Evolutionary conservation across 2,888 invertebrate genomes (phyloP).

Genomic region (Lycaena phlaeas): DNA sequence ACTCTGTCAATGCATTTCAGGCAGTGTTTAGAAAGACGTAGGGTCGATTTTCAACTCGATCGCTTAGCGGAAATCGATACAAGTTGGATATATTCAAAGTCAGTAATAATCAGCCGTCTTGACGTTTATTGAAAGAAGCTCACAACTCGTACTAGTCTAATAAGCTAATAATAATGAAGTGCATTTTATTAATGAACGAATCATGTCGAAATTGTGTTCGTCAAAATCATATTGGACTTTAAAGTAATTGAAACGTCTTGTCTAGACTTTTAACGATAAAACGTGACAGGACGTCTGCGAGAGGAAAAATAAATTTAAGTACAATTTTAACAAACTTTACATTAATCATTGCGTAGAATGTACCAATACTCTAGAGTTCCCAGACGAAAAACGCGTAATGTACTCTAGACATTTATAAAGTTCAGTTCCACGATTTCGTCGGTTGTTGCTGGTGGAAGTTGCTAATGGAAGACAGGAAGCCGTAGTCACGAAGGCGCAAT

Average conservation of each 20-base stretch:
- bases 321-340: background rate
- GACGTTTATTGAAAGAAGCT: no score
- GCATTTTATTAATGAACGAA: background rate
- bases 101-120: no score
- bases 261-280: constrained; percentile 21
- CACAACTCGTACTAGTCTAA: background rate
- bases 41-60: no score
- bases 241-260: constrained; percentile 20
- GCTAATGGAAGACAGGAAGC: constrained; percentile 51
- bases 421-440: background rate
- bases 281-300: constrained; percentile 17
- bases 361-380: no score
- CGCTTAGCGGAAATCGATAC: no score
- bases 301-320: constrained; percentile 5
- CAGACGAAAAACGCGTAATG: background rate
- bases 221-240: constrained; percentile 5
- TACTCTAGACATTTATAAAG: background rate
- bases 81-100: no score
- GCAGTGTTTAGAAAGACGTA: no score
- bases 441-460: constrained; percentile 25
- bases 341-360: constrained; percentile 6
- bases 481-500: constrained; percentile 57
- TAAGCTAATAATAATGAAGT: background rate
- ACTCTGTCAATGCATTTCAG: no score
- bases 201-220: background rate